These are phyloP conservation scores for Neotragus moschatus DNA, from an alignment of 2,113 vertebrate genomes.

Conservation along the genomic window DNA sequence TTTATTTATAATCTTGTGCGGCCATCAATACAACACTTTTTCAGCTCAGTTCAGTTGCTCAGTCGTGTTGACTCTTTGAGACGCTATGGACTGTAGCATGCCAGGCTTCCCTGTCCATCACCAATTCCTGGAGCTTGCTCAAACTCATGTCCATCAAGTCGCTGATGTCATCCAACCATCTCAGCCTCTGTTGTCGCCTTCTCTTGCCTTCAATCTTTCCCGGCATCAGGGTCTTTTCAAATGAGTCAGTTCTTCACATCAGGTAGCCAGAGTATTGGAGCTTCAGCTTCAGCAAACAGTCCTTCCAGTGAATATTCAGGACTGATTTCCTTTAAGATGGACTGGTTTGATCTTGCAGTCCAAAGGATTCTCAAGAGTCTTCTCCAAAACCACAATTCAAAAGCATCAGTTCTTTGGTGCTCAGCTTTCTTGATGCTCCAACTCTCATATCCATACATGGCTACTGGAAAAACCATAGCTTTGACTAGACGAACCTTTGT, in stretches of 20 bases:
- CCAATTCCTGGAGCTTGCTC: neutral
- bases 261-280: neutral
- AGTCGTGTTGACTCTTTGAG: rapidly evolving
- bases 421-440: neutral
- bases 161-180: neutral
- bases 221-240: neutral
- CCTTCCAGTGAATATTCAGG: neutral
- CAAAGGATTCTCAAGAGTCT: neutral
- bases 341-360: neutral
- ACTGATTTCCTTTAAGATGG: neutral
- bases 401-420: neutral
- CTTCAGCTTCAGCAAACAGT: neutral
- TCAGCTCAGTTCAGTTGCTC: neutral
- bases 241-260: neutral
- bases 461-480: neutral
- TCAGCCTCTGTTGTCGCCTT: neutral
- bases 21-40: neutral
- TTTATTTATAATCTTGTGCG: neutral
- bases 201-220: neutral
- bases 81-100: neutral
- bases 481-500: neutral
- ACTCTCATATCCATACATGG: neutral
- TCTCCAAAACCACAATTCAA: neutral
- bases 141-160: neutral
- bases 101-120: neutral